A percentile compares a stretch with the other conserved stretches of the same genome.
These are phyloP conservation scores for Neoitamus cyanurus DNA, from an alignment of 2,888 invertebrate species.

Conservation along the genomic window DNA sequence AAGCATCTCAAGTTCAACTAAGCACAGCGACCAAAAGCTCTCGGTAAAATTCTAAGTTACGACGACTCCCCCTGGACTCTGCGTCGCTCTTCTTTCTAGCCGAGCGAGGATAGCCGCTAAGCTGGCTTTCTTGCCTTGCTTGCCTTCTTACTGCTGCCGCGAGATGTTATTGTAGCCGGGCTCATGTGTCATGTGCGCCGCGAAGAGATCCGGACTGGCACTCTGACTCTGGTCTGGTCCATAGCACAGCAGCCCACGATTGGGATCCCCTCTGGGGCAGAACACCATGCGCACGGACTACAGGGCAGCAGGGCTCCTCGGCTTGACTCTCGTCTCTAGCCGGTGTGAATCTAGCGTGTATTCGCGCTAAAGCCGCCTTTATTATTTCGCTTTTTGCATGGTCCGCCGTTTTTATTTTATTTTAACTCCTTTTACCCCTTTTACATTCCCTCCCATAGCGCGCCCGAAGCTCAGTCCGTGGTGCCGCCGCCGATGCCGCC, in stretches of 20 bases:
- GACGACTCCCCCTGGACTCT: background rate
- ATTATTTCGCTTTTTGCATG: constrained; percentile 8
- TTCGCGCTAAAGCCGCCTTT: constrained; percentile 9
- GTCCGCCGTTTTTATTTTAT: background rate
- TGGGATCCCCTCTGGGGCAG: background rate
- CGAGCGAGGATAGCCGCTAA: too few relatives aligned
- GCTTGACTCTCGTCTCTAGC: too few relatives aligned
- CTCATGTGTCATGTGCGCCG: background rate
- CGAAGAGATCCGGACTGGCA: background rate
- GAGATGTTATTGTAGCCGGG: background rate
- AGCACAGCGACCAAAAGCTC: constrained; percentile 11
- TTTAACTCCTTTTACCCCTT: background rate
- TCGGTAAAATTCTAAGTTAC: constrained; percentile 21
- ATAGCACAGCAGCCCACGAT: background rate
- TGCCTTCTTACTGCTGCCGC: background rate
- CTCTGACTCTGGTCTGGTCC: too few relatives aligned
- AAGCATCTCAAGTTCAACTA: constrained; percentile 43
- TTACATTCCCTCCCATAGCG: background rate
- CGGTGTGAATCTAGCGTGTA: background rate
- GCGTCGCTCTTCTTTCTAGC: background rate
- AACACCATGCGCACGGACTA: background rate
- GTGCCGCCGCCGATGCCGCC: background rate
- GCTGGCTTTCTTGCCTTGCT: background rate
- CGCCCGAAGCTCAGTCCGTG: background rate
- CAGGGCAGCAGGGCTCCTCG: background rate